Base-by-base conservation (phyloP, 2,888 invertebrate species). In the Harpalus rufipes region DNA sequence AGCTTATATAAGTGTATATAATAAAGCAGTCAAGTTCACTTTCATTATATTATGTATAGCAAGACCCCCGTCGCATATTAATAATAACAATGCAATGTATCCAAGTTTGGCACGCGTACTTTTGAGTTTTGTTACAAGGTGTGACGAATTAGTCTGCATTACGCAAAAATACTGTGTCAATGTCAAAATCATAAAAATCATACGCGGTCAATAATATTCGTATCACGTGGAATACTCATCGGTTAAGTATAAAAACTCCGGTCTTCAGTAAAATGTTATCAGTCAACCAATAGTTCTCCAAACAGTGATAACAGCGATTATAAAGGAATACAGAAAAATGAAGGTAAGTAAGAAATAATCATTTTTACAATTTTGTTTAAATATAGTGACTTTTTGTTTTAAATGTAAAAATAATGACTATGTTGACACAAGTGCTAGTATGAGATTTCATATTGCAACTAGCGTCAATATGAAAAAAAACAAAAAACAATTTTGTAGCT, bases 131-230 rank as follows among this genome's bases (percentile, higher is more conserved):
- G 44, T 74, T 74, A 74, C 72, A 44, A 41, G 44, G 72, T 18
- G 41, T 44, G 39, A 83, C 72, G 18, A 81, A 81, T 81, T 51
- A 7, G 51, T 81, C 25, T 58, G 44, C 21, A 61, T 83, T 83
- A 76, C 83, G 83, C 44, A 83, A 83, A 76, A 83, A 61, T 83
- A 76, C 59, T 61, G 76, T 83, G 82, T 82, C 82, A 82, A 82
- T 82, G 82, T 82, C 82, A 82, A 82, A 72, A 82, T 82, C 58
- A 81, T 82, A 82, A 81, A 80, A 81, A 81, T 81, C 41, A 82
- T 82, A 51, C 25, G 16, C 58, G 39, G 25, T n/a, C 18, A 80
- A 82, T 81, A 25, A 65, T 82, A 82, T 82, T 82, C 82, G 74
- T 16, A 82, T 72, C 82, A 82, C 82, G 82, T 61, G 56, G 56